A percentile compares a stretch with the other conserved stretches of the same genome.
These are phyloP conservation scores for Perognathus longimembris DNA, from an alignment of 2,113 vertebrate species.

Conservation along the genomic window DNA sequence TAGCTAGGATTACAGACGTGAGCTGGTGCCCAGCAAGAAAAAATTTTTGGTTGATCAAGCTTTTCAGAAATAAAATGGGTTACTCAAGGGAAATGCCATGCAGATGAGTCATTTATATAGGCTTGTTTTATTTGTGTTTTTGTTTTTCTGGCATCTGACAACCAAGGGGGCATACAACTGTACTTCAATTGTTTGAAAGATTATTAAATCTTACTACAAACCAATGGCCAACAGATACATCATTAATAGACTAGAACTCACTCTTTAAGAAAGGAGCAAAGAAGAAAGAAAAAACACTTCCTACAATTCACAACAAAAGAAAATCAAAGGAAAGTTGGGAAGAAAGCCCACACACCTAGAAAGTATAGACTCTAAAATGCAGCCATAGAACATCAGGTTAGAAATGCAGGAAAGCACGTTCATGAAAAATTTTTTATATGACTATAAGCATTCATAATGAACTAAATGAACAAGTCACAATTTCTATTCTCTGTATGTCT, in stretches of 20 bases:
- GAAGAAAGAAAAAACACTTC: slow-evolving; percentile 18
- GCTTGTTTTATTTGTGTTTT: too few relatives aligned
- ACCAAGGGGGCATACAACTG: too few relatives aligned
- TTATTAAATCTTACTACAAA: slow-evolving; percentile 47
- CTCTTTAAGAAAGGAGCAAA: background rate
- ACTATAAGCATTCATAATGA: slow-evolving; percentile 52
- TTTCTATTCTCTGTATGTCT: slow-evolving; percentile 5
- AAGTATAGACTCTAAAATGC: slow-evolving; percentile 42
- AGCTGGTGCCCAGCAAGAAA: background rate
- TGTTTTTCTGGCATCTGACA: too few relatives aligned
- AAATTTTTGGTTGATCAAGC: background rate
- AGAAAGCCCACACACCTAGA: slow-evolving; percentile 56
- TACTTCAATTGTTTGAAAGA: background rate
- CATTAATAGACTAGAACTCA: slow-evolving; percentile 27
- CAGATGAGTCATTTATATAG: background rate
- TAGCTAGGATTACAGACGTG: too few relatives aligned
- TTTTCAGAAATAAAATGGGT: background rate
- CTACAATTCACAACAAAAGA: slow-evolving; percentile 41
- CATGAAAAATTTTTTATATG: slow-evolving; percentile 43
- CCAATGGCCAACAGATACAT: background rate
- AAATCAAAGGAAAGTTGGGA: slow-evolving; percentile 43
- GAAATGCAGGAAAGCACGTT: slow-evolving; percentile 29
- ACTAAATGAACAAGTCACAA: slow-evolving; percentile 52
- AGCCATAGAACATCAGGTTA: slow-evolving; percentile 27
- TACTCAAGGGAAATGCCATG: background rate